Evolutionary conservation across 1,140 invertebrate genomes (phyloP), one percentile per base, ranked within the genome.

Genomic region (Microplitis demolitor): DNA sequence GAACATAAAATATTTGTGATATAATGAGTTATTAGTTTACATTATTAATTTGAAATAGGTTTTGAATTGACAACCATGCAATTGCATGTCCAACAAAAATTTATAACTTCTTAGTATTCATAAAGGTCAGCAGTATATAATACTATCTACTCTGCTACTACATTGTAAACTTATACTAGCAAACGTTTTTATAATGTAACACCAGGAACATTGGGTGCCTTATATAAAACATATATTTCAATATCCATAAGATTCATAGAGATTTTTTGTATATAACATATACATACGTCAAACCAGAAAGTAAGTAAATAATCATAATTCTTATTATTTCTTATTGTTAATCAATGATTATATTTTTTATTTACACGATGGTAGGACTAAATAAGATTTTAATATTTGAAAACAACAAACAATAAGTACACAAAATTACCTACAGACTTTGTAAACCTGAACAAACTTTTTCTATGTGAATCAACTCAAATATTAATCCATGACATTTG

Each of bases 71-170:
- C 80, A 81, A 71, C 66, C 62, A 35, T 50, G 75, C 39, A 77
- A 82, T 85, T 77, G 82, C 83, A 80, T 80, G 83, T 77, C 66
- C 76, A 76, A 72, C 64, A 37, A 16, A 53, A 71, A 33, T 35
- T 4, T 58, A 61, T 73, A 54, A 70, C 74, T 76, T 77, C 72
- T 80, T 78, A 76, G 79, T 83, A 84, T 85, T 85, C 84, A 83
- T 84, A 86, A 86, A 86, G 83, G 83, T 85, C 83, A 83, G 16
- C 37, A 64, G 39, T 11, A 5, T 45, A 45, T 45, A 24, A 24
- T 2, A 13, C 1, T 4, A 39, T 31, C 35, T 63, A n/a, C 61
- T 69, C 75, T 74, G 74, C 76, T 75, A 66, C 11, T 54, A 54
- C 16, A 11, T 14, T 54, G 11, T n/a, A 14, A n/a, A 4, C 4